A percentile compares a stretch with the other conserved stretches of the same genome.
Conservation (phyloP, 1,140 invertebrate genomes). For the Ips typographus region DNA sequence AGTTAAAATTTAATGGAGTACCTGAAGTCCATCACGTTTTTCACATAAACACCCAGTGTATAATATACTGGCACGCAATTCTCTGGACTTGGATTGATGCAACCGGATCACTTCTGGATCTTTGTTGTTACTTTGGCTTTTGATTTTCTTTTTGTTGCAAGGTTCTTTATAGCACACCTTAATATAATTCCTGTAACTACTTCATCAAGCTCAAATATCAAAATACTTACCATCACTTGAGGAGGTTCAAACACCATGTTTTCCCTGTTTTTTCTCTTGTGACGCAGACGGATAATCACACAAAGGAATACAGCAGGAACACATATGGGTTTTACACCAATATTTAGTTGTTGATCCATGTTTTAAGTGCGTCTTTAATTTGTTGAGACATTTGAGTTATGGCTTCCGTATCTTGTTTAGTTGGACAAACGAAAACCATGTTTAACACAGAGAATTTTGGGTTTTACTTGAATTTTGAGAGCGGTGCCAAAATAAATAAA, state of each 20-base stretch:
- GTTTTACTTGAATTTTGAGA: conserved; percentile 20
- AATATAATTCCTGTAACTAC: neutral
- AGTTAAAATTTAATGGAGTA: neutral
- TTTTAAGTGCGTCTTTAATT: conserved; percentile 25
- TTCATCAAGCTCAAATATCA: neutral
- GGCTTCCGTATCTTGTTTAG: conserved; percentile 31
- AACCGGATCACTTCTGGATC: conserved; percentile 22
- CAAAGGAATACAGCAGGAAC: conserved; percentile 28
- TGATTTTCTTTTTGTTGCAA: conserved; percentile 15
- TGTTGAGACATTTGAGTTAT: conserved; percentile 16
- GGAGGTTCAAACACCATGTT: conserved; percentile 24
- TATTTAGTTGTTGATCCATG: conserved; percentile 17
- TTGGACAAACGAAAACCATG: conserved; percentile 36
- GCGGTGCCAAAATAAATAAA: no score
- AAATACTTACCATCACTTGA: conserved; percentile 23
- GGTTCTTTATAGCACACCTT: conserved; percentile 34
- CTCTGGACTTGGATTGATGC: conserved; percentile 58
- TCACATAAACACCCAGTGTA: conserved; percentile 72
- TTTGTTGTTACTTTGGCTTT: neutral
- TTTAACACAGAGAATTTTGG: conserved; percentile 24
- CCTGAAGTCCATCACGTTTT: conserved; percentile 65
- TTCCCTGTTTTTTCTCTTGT: conserved; percentile 7
- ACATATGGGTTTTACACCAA: conserved; percentile 35
- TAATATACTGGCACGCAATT: conserved; percentile 65
- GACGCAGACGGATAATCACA: conserved; percentile 17